Evolutionary conservation across 2,888 invertebrate species (phyloP).

Genomic region (Seladonia tumulorum): DNA sequence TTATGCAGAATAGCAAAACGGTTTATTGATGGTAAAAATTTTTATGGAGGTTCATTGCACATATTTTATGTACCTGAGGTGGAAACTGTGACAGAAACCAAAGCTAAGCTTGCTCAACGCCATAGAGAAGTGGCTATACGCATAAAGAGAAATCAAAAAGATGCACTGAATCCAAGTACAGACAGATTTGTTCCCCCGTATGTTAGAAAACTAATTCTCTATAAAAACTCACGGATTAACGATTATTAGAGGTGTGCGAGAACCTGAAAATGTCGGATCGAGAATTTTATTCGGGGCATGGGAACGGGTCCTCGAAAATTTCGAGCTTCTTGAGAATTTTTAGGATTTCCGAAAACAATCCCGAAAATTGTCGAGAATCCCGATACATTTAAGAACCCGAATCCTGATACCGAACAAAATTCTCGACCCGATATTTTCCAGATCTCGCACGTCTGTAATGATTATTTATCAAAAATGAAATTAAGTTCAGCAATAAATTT

Average conservation of each 20-base stretch:
- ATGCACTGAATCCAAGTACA: constrained; percentile 67
- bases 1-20: constrained; percentile 89
- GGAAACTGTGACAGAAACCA: constrained; percentile 90
- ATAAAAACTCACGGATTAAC: not conserved
- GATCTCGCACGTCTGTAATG: not conserved
- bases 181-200: constrained; percentile 78
- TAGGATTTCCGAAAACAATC: too few species aligned
- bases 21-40: constrained; percentile 92
- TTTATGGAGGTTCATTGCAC: constrained; percentile 94
- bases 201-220: constrained; percentile 10
- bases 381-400: too few species aligned
- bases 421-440: not conserved
- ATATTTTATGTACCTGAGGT: constrained; percentile 95
- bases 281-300: too few species aligned
- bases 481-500: constrained; percentile 21
- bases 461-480: not conserved
- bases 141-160: constrained; percentile 78
- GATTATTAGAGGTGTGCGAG: not conserved
- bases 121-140: constrained; percentile 86
- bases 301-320: too few species aligned
- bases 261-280: not conserved
- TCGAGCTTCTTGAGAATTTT: too few species aligned
- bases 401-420: too few species aligned
- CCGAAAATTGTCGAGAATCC: too few species aligned
- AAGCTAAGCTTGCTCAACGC: constrained; percentile 89